Conservation (phyloP, 1,140 invertebrate genomes). For the Zaprionus vittiger region DNA sequence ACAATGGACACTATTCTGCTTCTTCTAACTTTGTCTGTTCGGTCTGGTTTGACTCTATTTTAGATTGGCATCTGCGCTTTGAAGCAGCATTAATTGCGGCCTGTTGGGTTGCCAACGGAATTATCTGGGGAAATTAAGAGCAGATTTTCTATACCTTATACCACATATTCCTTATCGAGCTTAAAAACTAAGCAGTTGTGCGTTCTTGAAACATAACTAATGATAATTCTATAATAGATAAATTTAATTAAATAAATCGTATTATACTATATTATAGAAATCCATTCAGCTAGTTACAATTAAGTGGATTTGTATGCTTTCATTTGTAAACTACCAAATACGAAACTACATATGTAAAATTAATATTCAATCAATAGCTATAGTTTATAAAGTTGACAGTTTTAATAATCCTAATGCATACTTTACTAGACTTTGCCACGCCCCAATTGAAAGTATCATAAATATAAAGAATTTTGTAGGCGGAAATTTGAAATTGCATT, state of each 20-base stretch:
- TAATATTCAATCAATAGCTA: neutral
- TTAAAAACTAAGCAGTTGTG: neutral
- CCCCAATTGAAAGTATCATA: neutral
- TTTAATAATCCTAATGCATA: neutral
- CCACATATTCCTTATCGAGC: neutral
- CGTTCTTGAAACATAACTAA: neutral
- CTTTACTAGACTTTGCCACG: neutral
- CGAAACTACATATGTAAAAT: too few species aligned
- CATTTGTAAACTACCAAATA: neutral
- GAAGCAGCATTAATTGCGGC: constrained; percentile 18
- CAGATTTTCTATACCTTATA: neutral
- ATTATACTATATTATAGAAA: neutral
- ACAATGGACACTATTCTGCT: constrained; percentile 3
- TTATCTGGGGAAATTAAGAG: constrained; percentile 22
- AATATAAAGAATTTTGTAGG: neutral
- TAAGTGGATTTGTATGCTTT: neutral
- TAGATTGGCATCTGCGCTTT: constrained; percentile 62
- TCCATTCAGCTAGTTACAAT: neutral
- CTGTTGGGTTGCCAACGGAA: constrained; percentile 9
- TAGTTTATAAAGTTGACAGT: neutral
- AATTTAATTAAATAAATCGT: neutral
- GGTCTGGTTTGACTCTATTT: constrained; percentile 66
- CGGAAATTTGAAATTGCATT: neutral
- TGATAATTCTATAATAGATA: neutral
- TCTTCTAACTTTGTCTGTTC: neutral